These are phyloP conservation scores for Dryococelus australis DNA, from an alignment of 2,888 invertebrate species.

Conservation along the genomic window DNA sequence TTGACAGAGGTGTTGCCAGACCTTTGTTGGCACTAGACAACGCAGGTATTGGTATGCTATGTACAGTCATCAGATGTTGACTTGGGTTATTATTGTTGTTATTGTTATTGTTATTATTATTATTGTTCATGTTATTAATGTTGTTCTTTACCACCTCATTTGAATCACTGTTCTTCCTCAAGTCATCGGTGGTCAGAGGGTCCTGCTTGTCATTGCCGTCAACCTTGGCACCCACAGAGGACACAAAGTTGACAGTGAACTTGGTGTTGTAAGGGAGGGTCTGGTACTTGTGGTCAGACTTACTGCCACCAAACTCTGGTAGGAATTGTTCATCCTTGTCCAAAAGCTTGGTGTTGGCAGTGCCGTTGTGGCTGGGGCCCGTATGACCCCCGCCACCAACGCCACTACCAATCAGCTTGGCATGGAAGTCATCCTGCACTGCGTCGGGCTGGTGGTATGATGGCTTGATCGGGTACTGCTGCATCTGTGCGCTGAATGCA, in stretches of 20 bases:
- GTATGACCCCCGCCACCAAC: conserved; percentile 24
- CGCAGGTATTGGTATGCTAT: conserved; percentile 43
- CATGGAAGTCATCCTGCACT: conserved; percentile 48
- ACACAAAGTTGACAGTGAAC: conserved; percentile 69
- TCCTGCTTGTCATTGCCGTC: conserved; percentile 51
- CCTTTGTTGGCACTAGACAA: conserved; percentile 70
- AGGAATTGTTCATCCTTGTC: conserved; percentile 66
- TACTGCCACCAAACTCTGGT: conserved; percentile 78
- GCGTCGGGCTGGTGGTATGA: conserved; percentile 53
- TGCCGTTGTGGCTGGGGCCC: conserved; percentile 26
- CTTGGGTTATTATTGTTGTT: conserved; percentile 47
- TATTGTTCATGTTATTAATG: conserved; percentile 44
- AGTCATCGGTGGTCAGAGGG: conserved; percentile 44
- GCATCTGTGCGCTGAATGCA: neutral
- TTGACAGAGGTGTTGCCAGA: conserved; percentile 67
- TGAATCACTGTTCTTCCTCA: conserved; percentile 49
- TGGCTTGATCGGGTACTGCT: neutral
- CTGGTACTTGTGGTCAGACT: conserved; percentile 90
- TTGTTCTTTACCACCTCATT: conserved; percentile 47
- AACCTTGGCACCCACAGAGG: conserved; percentile 58
- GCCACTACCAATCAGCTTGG: conserved; percentile 38
- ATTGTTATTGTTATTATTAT: conserved; percentile 44
- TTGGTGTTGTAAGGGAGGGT: conserved; percentile 90
- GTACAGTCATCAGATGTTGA: conserved; percentile 46
- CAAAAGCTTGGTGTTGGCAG: conserved; percentile 29